Evolutionary conservation across 1,140 invertebrate genomes (phyloP).

Genomic region (Wasmannia auropunctata): DNA sequence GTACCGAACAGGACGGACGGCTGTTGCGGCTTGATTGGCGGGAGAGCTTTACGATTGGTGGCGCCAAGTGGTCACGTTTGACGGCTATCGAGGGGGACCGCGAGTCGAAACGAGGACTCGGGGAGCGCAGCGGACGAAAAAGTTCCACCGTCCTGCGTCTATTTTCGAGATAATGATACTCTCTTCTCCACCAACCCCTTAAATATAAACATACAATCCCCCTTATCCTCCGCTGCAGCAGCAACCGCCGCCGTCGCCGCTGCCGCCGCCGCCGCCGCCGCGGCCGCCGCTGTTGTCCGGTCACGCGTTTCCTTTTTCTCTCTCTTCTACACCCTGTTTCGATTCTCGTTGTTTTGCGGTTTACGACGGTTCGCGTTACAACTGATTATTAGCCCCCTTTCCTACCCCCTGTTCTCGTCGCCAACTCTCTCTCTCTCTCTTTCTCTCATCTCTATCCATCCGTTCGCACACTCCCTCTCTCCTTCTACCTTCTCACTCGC

Average conservation of each 20-base stretch:
- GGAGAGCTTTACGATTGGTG: constrained; percentile 80
- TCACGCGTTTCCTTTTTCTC: constrained; percentile 61
- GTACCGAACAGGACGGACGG: constrained; percentile 35
- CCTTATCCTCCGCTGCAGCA: constrained; percentile 26
- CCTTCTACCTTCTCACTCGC: constrained; percentile 50
- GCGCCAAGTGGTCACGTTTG: constrained; percentile 78
- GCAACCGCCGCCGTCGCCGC: constrained; percentile 22
- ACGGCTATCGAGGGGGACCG: constrained; percentile 70
- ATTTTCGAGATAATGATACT: constrained; percentile 78
- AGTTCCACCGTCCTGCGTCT: constrained; percentile 25
- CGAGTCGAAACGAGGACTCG: constrained; percentile 25
- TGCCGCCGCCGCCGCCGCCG: constrained; percentile 8
- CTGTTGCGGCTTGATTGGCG: constrained; percentile 76
- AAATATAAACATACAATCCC: constrained; percentile 79
- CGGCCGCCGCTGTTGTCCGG: neutral
- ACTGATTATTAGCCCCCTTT: constrained; percentile 84
- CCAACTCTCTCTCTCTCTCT: constrained; percentile 36
- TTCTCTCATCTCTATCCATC: constrained; percentile 9
- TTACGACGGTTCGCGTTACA: constrained; percentile 85
- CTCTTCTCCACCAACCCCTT: constrained; percentile 64
- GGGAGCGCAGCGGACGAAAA: constrained; percentile 37
- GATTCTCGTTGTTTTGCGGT: constrained; percentile 84
- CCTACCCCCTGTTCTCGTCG: constrained; percentile 59
- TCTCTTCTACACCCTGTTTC: constrained; percentile 65
- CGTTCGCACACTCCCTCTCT: neutral